Evolutionary conservation across 2,888 invertebrate genomes (phyloP).

Genomic region (Smittia sp.): DNA sequence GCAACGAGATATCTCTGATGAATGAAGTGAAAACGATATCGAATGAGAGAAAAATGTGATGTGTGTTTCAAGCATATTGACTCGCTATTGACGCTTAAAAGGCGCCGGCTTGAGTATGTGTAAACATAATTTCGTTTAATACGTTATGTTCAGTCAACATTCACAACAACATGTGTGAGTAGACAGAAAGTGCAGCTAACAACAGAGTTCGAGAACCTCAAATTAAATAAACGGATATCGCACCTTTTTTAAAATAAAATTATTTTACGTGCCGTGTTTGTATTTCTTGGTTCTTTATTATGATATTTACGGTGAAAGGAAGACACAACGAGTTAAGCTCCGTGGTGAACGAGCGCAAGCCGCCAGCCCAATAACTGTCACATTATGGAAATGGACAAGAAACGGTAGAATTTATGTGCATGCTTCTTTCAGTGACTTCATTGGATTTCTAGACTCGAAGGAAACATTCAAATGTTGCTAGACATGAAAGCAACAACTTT

Average conservation of each 20-base stretch:
- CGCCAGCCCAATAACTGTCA: conserved; percentile 39
- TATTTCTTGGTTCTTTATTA: conserved; percentile 6
- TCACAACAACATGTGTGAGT: not conserved
- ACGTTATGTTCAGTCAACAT: conserved; percentile 34
- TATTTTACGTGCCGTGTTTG: conserved; percentile 23
- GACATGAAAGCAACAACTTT: no score
- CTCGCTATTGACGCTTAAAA: conserved; percentile 15
- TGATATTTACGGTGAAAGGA: not conserved
- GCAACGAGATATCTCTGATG: conserved; percentile 12
- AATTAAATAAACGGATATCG: conserved; percentile 29
- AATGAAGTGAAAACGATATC: conserved; percentile 18
- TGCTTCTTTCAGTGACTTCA: not conserved
- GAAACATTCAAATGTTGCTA: no score
- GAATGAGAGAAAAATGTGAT: not conserved
- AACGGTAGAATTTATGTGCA: conserved; percentile 12
- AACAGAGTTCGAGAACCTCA: not conserved
- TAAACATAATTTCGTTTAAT: conserved; percentile 38
- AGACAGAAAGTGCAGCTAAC: conserved; percentile 9
- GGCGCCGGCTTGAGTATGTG: conserved; percentile 40
- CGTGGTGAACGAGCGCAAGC: conserved; percentile 27
- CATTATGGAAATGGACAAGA: conserved; percentile 35
- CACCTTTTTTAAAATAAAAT: conserved; percentile 15
- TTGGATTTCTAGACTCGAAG: no score
- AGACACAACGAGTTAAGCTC: not conserved
- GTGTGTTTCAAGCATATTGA: conserved; percentile 3